phyloP scores from a whole-genome alignment of 2,113 vertebrate species.

The Passer montanus region DNA sequence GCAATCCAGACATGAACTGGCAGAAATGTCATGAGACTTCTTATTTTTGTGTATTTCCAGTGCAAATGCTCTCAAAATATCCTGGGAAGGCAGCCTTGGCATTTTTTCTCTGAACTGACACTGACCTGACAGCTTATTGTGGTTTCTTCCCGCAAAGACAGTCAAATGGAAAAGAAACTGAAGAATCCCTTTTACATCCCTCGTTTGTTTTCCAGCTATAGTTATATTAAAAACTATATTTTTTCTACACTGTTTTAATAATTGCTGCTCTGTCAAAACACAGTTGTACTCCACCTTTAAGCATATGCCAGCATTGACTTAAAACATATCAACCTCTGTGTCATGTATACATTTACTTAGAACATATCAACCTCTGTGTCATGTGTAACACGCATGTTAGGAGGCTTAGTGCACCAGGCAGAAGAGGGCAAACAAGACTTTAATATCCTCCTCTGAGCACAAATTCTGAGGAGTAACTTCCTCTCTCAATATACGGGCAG shows the following conservation, averaged over 20 bases:
- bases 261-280: neutral
- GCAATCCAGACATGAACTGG: slow-evolving; percentile 58
- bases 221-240: neutral
- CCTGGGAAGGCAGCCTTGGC: slow-evolving; percentile 57
- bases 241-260: neutral
- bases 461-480: neutral
- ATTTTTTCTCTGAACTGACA: slow-evolving; percentile 61
- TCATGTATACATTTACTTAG: neutral
- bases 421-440: neutral
- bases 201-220: neutral
- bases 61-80: slow-evolving; percentile 44
- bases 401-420: neutral
- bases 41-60: slow-evolving; percentile 52
- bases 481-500: neutral
- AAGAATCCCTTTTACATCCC: slow-evolving; percentile 11
- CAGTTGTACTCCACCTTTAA: neutral
- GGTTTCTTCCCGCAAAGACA: slow-evolving; percentile 28
- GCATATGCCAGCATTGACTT: neutral
- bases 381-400: neutral
- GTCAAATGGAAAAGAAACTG: neutral
- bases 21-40: slow-evolving; percentile 63
- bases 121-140: slow-evolving; percentile 52
- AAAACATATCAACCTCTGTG: neutral
- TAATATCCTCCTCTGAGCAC: neutral
- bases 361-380: neutral